Percentiles rank a stretch among this genome's conserved stretches.
Conservation (phyloP, 2,888 invertebrate genomes). For the Spodoptera exigua region DNA sequence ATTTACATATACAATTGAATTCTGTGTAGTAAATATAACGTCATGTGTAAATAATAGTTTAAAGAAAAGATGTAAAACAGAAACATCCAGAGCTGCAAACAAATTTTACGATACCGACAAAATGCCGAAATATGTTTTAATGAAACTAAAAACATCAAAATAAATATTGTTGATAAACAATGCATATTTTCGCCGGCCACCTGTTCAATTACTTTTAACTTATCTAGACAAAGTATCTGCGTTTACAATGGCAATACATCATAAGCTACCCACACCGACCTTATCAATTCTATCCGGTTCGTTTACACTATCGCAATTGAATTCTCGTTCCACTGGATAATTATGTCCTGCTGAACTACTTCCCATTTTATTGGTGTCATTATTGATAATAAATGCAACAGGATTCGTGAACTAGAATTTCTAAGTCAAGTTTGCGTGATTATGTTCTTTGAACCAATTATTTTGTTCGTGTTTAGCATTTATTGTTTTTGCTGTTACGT, state of each 20-base stretch:
- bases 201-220: slow-evolving; percentile 27
- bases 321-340: slow-evolving; percentile 48
- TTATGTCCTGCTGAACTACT: slow-evolving; percentile 59
- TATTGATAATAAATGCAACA: slow-evolving; percentile 57
- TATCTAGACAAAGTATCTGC: slow-evolving; percentile 14
- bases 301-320: slow-evolving; percentile 40
- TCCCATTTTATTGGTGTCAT: slow-evolving; percentile 59
- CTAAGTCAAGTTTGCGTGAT: slow-evolving; percentile 50
- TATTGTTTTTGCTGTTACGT: background rate
- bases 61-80: too few relatives aligned
- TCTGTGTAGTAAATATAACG: too few relatives aligned
- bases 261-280: slow-evolving; percentile 38
- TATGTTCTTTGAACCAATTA: slow-evolving; percentile 15
- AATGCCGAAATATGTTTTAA: too few relatives aligned
- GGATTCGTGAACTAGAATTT: slow-evolving; percentile 52
- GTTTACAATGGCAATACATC: slow-evolving; percentile 21
- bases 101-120: too few relatives aligned
- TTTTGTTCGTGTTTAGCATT: background rate
- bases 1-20: too few relatives aligned
- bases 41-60: too few relatives aligned
- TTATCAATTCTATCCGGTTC: slow-evolving; percentile 54
- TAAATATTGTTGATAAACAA: background rate
- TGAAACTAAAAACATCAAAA: slow-evolving; percentile 3
- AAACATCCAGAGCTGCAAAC: too few relatives aligned
- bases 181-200: slow-evolving; percentile 3